Evolutionary conservation across 1,140 invertebrate genomes (phyloP), one percentile per base, ranked within the genome.

Genomic region (Antheraea pernyi): DNA sequence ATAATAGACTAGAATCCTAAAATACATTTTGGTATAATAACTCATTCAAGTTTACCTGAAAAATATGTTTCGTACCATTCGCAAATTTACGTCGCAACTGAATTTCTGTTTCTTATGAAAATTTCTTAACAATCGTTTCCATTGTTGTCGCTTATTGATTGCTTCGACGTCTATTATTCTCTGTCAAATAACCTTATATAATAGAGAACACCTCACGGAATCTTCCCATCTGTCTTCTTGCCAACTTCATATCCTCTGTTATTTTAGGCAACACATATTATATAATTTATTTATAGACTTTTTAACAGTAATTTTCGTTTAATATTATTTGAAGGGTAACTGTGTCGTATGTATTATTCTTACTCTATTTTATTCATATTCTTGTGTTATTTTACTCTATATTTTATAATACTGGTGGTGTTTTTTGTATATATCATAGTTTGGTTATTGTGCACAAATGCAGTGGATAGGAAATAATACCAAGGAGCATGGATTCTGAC

Each of bases 131-230:
- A 62, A 53, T 63, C 36, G 71, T 42, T 62, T 37, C 61, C 39
- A 70, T 69, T 76, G 67, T 72, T 66, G 48, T 19, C 65, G n/a
- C 64, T 16, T 73, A 77, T 77, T 70, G 75, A 74, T 66, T 19
- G 37, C 46, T 11, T 19, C 39, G 19, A 16, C 4, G 58, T 7
- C 72, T 30, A 77, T 74, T 59, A 64, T 63, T 77, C 72, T 70
- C 46, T 70, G 68, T 74, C 72, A 67, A 77, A 77, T 71, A 65
- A 59, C 65, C 70, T 67, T 77, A 59, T 73, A 73, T 68, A 48
- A 13, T 70, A 72, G 70, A 69, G 71, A 68, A 22, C 46, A 19
- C 19, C 65, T 36, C 46, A 36, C 13, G 63, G 13, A n/a, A 46
- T 0, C 37, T 1, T 39, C 37, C 63, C 18, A 19, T 65, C 63